Conservation (phyloP, 2,888 invertebrate species). For the Eudasyphora cyanicolor region DNA sequence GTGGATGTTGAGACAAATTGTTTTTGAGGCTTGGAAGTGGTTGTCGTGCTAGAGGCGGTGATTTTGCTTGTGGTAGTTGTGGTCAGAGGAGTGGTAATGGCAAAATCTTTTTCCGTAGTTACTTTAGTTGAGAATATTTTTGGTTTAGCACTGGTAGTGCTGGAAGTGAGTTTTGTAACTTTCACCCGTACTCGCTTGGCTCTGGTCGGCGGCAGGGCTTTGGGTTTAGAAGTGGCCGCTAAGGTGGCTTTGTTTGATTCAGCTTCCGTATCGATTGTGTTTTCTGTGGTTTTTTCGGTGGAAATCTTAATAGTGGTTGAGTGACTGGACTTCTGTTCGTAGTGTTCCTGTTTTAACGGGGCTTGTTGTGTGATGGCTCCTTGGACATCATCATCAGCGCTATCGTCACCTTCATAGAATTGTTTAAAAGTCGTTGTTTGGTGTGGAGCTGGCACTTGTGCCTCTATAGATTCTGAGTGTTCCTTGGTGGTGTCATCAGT, state of each 20-base stretch:
- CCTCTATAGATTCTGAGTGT: constrained; percentile 71
- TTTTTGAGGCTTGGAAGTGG: constrained; percentile 38
- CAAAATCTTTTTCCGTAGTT: neutral
- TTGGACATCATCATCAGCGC: constrained; percentile 67
- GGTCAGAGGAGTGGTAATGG: constrained; percentile 1
- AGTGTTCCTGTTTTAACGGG: constrained; percentile 9
- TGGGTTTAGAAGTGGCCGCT: constrained; percentile 46
- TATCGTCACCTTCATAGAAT: constrained; percentile 67
- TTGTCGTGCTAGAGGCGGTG: constrained; percentile 22
- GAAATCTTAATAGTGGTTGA: constrained; percentile 14
- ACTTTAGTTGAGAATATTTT: constrained; percentile 13
- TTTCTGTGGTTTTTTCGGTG: constrained; percentile 35
- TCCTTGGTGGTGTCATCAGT: constrained; percentile 52
- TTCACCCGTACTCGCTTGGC: constrained; percentile 47
- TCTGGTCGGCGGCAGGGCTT: constrained; percentile 25
- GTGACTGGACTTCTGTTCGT: constrained; percentile 57
- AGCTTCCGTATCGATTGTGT: constrained; percentile 13
- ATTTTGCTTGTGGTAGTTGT: constrained; percentile 13
- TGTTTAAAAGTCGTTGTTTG: constrained; percentile 22
- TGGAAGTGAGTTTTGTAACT: constrained; percentile 16
- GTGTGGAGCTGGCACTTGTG: constrained; percentile 77
- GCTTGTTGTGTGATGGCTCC: constrained; percentile 27
- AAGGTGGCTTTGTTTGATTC: constrained; percentile 31
- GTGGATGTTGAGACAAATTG: constrained; percentile 72
- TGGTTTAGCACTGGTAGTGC: constrained; percentile 32